A percentile compares a stretch with the other conserved stretches of the same genome.
Conservation (phyloP, 2,113 vertebrate genomes). For the Ammospiza caudacuta region DNA sequence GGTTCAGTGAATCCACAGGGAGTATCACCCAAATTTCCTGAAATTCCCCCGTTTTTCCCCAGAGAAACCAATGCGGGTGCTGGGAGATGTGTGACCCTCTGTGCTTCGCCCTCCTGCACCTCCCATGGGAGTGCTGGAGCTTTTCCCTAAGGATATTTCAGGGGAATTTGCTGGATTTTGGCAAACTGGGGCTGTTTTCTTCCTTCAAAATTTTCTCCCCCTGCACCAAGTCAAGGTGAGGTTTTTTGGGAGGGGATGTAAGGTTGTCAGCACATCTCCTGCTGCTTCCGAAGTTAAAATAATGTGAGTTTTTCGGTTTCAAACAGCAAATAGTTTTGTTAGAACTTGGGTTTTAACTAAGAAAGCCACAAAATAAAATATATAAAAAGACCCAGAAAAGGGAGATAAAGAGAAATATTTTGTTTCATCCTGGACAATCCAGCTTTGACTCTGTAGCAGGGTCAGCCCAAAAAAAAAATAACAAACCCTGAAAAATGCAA, state of each 20-base stretch:
- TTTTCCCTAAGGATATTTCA: neutral
- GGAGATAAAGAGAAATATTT: neutral
- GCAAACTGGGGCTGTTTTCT: neutral
- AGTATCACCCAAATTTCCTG: neutral
- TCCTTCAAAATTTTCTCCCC: neutral
- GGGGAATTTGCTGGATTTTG: neutral
- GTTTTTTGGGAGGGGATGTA: neutral
- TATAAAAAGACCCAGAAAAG: rapidly evolving
- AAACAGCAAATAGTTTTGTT: neutral
- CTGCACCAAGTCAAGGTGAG: rapidly evolving
- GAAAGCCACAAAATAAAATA: neutral
- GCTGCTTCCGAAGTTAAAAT: neutral
- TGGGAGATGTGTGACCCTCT: neutral
- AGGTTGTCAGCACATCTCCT: rapidly evolving
- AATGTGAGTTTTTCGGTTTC: neutral
- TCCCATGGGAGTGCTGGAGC: neutral
- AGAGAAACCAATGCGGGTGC: rapidly evolving
- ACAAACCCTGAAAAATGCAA: neutral
- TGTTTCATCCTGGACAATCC: neutral
- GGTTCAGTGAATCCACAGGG: neutral
- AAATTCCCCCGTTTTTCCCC: neutral
- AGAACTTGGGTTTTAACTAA: neutral
- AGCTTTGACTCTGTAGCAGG: neutral
- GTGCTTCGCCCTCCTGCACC: neutral
- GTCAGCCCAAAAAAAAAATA: neutral